Percentiles rank a stretch among this genome's conserved stretches.
phyloP scores from a whole-genome alignment of 2,797 vertebrate genomes.

The Xerus rutilus region DNA sequence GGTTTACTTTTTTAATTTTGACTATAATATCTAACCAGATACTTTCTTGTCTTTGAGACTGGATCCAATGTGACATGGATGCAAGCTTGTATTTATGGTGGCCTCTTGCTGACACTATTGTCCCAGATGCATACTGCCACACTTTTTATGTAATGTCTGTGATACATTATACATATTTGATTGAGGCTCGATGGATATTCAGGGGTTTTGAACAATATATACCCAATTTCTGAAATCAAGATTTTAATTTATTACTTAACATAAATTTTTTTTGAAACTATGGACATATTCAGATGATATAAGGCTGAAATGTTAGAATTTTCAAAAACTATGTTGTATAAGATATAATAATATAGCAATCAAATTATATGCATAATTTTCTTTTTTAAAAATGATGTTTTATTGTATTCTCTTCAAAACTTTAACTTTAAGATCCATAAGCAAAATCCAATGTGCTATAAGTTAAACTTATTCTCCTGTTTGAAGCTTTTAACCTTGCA shows the following conservation, averaged over 20 bases:
- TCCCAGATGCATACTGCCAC: neutral
- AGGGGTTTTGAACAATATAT: neutral
- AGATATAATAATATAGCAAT: neutral
- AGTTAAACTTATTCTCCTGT: neutral
- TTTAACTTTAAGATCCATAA: neutral
- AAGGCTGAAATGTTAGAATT: neutral
- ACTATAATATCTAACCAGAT: neutral
- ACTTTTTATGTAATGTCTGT: neutral
- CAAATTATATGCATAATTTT: neutral
- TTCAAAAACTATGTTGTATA: neutral
- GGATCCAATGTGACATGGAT: neutral
- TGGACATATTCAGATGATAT: neutral
- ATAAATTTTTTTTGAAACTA: neutral
- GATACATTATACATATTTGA: neutral
- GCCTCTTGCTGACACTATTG: neutral
- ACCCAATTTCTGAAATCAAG: neutral
- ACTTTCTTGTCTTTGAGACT: neutral
- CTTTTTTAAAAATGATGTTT: neutral
- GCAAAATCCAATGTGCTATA: neutral
- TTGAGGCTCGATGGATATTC: neutral
- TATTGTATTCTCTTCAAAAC: neutral
- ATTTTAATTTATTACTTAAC: slow-evolving; percentile 13
- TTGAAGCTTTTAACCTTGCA: neutral
- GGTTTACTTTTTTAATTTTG: neutral
- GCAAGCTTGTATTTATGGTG: neutral